Conservation (phyloP, 2,113 vertebrate species). For the Galbula dea region DNA sequence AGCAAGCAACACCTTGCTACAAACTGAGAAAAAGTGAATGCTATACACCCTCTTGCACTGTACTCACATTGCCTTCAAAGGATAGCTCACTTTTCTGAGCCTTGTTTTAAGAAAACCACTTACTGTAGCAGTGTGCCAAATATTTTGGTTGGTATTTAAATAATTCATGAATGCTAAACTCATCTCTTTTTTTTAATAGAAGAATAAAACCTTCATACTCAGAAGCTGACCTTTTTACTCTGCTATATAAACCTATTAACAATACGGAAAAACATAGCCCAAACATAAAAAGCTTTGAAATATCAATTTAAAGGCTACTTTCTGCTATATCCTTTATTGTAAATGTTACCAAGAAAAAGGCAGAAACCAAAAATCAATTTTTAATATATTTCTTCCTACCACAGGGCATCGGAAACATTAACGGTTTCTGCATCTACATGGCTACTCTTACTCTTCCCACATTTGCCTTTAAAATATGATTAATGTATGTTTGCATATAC, state of each 20-base stretch:
- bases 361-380: slow-evolving; percentile 79
- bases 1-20: not conserved
- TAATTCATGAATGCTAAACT: slow-evolving; percentile 63
- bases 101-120: slow-evolving; percentile 24
- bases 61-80: not conserved
- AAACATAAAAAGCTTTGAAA: slow-evolving; percentile 74
- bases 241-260: slow-evolving; percentile 72
- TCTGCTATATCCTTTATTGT: slow-evolving; percentile 73
- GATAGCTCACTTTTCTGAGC: not conserved
- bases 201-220: slow-evolving; percentile 71
- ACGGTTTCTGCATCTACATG: slow-evolving; percentile 67
- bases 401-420: slow-evolving; percentile 75
- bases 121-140: slow-evolving; percentile 10
- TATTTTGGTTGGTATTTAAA: slow-evolving; percentile 60
- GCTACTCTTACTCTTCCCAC: slow-evolving; percentile 62
- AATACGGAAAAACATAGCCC: slow-evolving; percentile 69
- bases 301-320: slow-evolving; percentile 74
- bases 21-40: not conserved
- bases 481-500: slow-evolving; percentile 7
- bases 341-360: slow-evolving; percentile 78
- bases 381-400: slow-evolving; percentile 83
- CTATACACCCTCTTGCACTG: not conserved
- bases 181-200: slow-evolving; percentile 35
- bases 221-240: slow-evolving; percentile 72
- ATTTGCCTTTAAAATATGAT: slow-evolving; percentile 1